phyloP scores from a whole-genome alignment of 2,113 vertebrate genomes.

The Chlamydotis undulata region DNA sequence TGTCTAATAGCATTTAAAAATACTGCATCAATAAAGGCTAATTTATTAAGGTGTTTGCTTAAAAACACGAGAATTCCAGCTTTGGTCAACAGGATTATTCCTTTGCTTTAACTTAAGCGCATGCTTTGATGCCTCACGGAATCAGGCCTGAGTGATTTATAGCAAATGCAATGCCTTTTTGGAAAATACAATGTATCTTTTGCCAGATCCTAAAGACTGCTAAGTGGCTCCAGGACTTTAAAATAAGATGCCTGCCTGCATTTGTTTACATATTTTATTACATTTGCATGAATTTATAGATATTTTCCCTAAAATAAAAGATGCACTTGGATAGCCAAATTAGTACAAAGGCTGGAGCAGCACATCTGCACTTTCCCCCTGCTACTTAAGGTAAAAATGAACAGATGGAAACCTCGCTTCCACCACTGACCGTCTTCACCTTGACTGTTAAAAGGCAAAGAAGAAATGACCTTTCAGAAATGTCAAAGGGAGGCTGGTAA shows the following conservation, averaged over 20 bases:
- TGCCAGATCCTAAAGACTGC: not conserved
- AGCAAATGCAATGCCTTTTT: not conserved
- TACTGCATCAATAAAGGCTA: not conserved
- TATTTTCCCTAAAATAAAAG: not conserved
- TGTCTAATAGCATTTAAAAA: not conserved
- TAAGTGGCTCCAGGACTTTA: not conserved
- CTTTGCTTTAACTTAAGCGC: not conserved
- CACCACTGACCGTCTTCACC: not conserved
- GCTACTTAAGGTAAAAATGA: not conserved
- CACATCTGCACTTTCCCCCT: slow-evolving; percentile 21
- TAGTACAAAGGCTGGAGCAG: slow-evolving; percentile 15
- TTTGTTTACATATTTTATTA: not conserved
- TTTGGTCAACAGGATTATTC: not conserved
- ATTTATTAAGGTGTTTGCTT: not conserved
- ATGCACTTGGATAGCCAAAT: slow-evolving; percentile 3
- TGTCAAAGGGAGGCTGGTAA: not conserved
- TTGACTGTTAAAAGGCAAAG: not conserved
- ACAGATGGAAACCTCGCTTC: slow-evolving; percentile 26
- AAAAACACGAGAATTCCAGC: not conserved
- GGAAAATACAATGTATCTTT: not conserved
- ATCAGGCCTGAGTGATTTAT: not conserved
- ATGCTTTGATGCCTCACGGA: not conserved
- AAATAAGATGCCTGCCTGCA: not conserved
- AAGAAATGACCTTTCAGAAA: slow-evolving; percentile 6
- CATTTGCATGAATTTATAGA: not conserved